These are phyloP conservation scores for Limulus polyphemus DNA, from an alignment of 2,888 invertebrate species.

Conservation along the genomic window DNA sequence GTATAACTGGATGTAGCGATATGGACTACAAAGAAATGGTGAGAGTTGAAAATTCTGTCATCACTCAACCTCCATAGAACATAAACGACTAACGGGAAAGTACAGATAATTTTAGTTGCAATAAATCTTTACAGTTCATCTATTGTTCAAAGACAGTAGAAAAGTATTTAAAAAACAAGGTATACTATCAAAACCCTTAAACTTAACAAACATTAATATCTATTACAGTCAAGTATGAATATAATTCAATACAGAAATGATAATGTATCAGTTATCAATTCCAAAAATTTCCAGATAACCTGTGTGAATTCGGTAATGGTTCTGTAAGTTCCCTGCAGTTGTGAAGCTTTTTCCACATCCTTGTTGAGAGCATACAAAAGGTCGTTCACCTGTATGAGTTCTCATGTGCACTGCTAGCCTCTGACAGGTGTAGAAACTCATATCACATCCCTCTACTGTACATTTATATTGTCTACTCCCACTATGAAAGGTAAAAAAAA, in stretches of 20 bases:
- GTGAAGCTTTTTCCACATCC: constrained; percentile 15
- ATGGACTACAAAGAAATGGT: too few relatives aligned
- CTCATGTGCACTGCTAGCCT: constrained; percentile 12
- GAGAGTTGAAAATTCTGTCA: too few relatives aligned
- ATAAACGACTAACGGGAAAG: too few relatives aligned
- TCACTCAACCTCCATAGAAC: too few relatives aligned
- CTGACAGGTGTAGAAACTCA: constrained; percentile 16
- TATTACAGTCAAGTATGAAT: background rate
- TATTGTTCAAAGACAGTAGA: too few relatives aligned
- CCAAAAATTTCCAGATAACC: background rate
- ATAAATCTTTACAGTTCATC: too few relatives aligned
- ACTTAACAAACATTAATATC: background rate
- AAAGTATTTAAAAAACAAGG: background rate
- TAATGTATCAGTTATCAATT: background rate
- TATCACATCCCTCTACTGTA: constrained; percentile 7
- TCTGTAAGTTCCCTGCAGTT: constrained; percentile 18
- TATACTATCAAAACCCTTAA: background rate
- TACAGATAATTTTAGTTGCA: too few relatives aligned
- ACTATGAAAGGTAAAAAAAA: constrained; percentile 2
- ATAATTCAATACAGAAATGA: background rate
- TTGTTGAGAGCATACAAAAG: constrained; percentile 7
- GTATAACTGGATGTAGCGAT: too few relatives aligned
- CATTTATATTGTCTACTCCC: constrained; percentile 12
- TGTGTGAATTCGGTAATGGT: constrained; percentile 7
- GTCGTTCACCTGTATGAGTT: constrained; percentile 15